phyloP scores from a whole-genome alignment of 2,797 vertebrate genomes.

The Gallinago stenura region DNA sequence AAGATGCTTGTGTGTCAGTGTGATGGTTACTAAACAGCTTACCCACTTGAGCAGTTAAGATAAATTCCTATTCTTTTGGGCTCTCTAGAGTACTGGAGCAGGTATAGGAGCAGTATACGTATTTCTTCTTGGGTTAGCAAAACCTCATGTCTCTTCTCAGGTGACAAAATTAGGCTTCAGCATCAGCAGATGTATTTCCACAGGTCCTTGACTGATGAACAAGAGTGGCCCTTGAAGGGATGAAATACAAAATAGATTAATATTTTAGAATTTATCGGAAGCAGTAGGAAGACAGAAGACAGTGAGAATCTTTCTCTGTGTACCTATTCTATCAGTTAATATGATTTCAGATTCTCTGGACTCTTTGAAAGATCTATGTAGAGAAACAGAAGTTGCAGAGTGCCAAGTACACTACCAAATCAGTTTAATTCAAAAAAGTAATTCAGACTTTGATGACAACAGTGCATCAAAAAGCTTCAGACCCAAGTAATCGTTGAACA shows the following conservation, averaged over 20 bases:
- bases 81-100: not conserved
- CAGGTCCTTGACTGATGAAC: not conserved
- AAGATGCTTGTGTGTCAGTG: not conserved
- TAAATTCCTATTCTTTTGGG: not conserved
- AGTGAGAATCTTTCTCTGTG: not conserved
- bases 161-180: not conserved
- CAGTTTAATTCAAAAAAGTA: not conserved
- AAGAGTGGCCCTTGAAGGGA: not conserved
- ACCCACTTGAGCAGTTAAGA: not conserved
- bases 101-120: not conserved
- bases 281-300: not conserved
- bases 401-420: not conserved
- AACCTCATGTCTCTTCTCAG: not conserved
- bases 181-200: not conserved
- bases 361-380: not conserved
- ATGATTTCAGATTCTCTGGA: not conserved
- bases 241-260: not conserved
- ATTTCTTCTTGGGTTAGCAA: not conserved
- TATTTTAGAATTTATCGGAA: not conserved
- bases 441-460: not conserved
- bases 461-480: not conserved
- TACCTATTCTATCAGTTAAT: not conserved
- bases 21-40: not conserved
- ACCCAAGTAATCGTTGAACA: not conserved
- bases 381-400: not conserved